Conservation (phyloP, 2,113 vertebrate genomes). For the Saccopteryx bilineata region DNA sequence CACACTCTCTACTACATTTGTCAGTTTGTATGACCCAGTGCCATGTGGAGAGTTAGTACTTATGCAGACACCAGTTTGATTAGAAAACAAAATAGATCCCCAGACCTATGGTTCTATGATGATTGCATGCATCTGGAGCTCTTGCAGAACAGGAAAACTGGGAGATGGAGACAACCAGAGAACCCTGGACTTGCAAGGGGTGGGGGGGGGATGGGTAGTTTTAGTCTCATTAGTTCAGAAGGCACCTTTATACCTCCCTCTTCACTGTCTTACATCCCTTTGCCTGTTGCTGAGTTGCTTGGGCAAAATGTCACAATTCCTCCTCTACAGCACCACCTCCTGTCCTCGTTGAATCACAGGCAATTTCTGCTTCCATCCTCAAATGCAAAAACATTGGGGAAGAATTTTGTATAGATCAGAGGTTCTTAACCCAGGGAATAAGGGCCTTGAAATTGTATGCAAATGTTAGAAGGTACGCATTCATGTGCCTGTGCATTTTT, state of each 20-base stretch:
- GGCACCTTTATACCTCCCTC: not conserved
- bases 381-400: not conserved
- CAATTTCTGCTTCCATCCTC: not conserved
- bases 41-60: not conserved
- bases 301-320: not conserved
- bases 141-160: not conserved
- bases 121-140: not conserved
- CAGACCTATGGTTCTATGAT: not conserved
- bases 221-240: not conserved
- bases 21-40: not conserved
- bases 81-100: not conserved
- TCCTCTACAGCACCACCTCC: slow-evolving; percentile 63
- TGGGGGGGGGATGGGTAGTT: not conserved
- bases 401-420: not conserved
- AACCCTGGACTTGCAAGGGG: not conserved
- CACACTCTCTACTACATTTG: not conserved
- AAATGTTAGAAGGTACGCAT: not conserved
- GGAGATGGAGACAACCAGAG: not conserved
- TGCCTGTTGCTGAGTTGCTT: not conserved
- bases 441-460: not conserved
- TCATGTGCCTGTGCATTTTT: not conserved
- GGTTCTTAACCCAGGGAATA: not conserved
- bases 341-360: not conserved
- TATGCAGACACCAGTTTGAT: not conserved
- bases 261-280: accelerated